These are phyloP conservation scores for Condylura cristata DNA, from an alignment of 2,113 vertebrate species.

Conservation along the genomic window DNA sequence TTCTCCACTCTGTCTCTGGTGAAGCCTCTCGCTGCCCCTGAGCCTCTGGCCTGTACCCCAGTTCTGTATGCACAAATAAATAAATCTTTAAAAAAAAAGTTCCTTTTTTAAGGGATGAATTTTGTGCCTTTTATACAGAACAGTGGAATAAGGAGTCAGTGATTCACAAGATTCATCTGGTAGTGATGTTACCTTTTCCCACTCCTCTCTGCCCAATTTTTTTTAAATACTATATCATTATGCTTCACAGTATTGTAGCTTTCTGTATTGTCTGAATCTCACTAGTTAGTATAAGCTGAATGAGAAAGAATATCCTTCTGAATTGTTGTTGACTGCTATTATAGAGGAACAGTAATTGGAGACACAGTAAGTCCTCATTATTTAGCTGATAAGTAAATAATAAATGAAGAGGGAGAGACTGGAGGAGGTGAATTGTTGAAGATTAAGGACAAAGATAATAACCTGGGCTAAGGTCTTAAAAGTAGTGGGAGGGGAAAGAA, in stretches of 20 bases:
- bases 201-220: too few species aligned
- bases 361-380: background rate
- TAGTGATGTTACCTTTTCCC: background rate
- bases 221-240: background rate
- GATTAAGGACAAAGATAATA: background rate
- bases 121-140: background rate
- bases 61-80: too few species aligned
- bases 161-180: background rate
- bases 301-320: background rate
- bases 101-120: slow-evolving; percentile 12
- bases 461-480: background rate
- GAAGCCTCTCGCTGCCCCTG: too few species aligned
- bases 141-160: background rate
- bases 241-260: background rate
- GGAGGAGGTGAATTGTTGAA: background rate
- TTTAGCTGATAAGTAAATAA: background rate
- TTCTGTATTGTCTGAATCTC: background rate
- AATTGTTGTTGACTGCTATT: background rate
- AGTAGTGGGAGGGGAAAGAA: background rate
- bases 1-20: too few species aligned
- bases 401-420: background rate
- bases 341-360: background rate
- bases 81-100: too few species aligned
- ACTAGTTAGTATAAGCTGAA: background rate
- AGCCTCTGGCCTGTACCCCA: too few species aligned